phyloP scores from a whole-genome alignment of 2,888 invertebrate genomes.

The Drosophila kambysellisi region DNA sequence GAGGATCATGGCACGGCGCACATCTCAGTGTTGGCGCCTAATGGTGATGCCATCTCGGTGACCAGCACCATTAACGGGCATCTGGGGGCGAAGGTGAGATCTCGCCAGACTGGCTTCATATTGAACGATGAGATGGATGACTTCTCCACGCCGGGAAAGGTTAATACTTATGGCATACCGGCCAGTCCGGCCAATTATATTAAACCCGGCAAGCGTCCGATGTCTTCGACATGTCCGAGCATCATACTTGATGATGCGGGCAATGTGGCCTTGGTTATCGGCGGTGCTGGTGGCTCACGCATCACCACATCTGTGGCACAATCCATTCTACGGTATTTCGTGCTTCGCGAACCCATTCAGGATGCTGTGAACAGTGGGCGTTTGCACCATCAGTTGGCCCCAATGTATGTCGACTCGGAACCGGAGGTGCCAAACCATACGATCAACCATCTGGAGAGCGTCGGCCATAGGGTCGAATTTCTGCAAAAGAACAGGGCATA shows the following conservation, averaged over 20 bases:
- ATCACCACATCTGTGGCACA: slow-evolving; percentile 92
- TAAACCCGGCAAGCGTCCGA: slow-evolving; percentile 91
- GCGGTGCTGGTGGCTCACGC: slow-evolving; percentile 95
- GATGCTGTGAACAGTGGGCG: slow-evolving; percentile 90
- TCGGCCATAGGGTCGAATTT: slow-evolving; percentile 84
- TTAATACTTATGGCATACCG: slow-evolving; percentile 90
- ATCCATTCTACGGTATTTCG: slow-evolving; percentile 88
- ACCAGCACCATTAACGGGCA: slow-evolving; percentile 94
- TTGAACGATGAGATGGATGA: slow-evolving; percentile 99
- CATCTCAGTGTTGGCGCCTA: slow-evolving; percentile 92
- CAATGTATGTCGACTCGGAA: slow-evolving; percentile 90
- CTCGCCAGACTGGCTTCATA: slow-evolving; percentile 92
- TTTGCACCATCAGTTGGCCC: slow-evolving; percentile 95
- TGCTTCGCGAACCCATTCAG: slow-evolving; percentile 88
- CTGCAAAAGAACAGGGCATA: slow-evolving; percentile 85
- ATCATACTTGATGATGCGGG: slow-evolving; percentile 89
- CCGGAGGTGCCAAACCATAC: slow-evolving; percentile 87
- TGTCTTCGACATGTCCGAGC: slow-evolving; percentile 96
- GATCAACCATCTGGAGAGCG: slow-evolving; percentile 55
- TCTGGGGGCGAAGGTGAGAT: slow-evolving; percentile 92
- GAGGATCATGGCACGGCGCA: slow-evolving; percentile 96
- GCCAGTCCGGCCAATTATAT: slow-evolving; percentile 94
- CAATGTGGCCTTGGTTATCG: slow-evolving; percentile 89
- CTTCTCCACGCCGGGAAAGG: slow-evolving; percentile 92
- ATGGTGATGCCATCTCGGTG: slow-evolving; percentile 95